Evolutionary conservation across 1,140 invertebrate genomes (phyloP), one percentile per base, ranked within the genome.

Genomic region (Thaumatotibia leucotreta): DNA sequence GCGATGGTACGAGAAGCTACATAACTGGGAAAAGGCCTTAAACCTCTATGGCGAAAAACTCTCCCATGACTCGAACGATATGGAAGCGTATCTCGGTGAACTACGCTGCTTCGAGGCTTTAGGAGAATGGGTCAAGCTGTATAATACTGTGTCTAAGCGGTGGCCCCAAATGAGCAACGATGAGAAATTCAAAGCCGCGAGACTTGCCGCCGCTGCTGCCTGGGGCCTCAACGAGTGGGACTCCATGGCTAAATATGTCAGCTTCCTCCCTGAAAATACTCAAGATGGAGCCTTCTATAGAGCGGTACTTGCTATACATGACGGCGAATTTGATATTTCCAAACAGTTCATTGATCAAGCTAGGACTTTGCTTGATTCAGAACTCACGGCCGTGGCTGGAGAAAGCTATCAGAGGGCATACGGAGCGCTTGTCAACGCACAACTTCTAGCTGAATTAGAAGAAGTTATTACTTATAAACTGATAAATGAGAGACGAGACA

Each of bases 321-420:
- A 96, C 65, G 95, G 96, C 35, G 94, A 99, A 70, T 99, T 96
- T 81, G 93, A 93, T 45, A 75, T 92, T 0, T 95, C 94, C 0
- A 95, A 95, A 87, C 89, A 94, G 58, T 92, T 96, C 58, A 98
- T 99, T 65, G 97, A 99, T 78, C 95, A 96, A 79, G 97, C 98
- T 1, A 91, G 99, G 17, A 97, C 99, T 88, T 92, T 99, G 27
- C 91, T 99, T 3, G 99, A 99, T 86, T 98, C 97, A 0, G 98
- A 99, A 84, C 88, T 99, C 54, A 99, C 98, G 0, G 97, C 99
- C 0, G 98, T 99, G 94, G 98, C 97, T 1, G 97, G 97, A 0
- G 99, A 99, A 89, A 99, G 98, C 72, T 99, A 99, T 81, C 98
- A 98, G 81, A 92, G 98, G 77, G 99, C 99, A 10, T 99, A 99